Percentiles rank a stretch among this genome's conserved stretches.
These are phyloP conservation scores for Raja brachyura DNA, from an alignment of 2,113 vertebrate genomes.

Conservation along the genomic window DNA sequence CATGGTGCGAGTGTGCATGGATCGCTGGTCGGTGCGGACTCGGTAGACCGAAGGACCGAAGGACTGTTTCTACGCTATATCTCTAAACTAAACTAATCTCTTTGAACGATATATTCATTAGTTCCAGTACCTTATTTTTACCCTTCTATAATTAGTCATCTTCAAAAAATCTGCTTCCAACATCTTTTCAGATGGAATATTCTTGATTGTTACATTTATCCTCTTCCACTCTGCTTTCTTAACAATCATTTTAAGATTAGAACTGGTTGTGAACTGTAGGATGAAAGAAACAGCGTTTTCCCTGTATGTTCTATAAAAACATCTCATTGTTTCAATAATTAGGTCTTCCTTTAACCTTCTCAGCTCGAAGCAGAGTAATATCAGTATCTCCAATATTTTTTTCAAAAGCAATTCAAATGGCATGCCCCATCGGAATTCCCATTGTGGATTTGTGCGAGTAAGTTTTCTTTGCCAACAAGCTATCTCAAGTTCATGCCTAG, in stretches of 20 bases:
- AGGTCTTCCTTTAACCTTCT: background rate
- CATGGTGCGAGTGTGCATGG: no score
- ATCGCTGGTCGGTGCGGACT: no score
- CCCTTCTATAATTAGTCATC: background rate
- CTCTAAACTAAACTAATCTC: no score
- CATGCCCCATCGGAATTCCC: background rate
- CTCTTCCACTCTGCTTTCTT: background rate
- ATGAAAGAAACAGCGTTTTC: background rate
- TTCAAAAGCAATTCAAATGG: background rate
- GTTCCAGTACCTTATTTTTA: background rate
- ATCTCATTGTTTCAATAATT: background rate
- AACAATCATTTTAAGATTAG: background rate
- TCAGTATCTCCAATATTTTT: background rate
- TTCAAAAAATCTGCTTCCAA: constrained; percentile 7
- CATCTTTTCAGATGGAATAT: background rate
- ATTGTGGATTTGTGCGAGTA: background rate
- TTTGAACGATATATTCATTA: no score
- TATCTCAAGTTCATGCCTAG: background rate
- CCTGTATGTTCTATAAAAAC: background rate
- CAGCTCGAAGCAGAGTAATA: background rate
- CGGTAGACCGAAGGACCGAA: no score
- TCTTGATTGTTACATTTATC: background rate
- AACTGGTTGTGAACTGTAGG: background rate
- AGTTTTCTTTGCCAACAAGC: background rate
- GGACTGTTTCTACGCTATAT: no score